phyloP scores from a whole-genome alignment of 2,888 invertebrate genomes.

The Pachymerium ferrugineum region DNA sequence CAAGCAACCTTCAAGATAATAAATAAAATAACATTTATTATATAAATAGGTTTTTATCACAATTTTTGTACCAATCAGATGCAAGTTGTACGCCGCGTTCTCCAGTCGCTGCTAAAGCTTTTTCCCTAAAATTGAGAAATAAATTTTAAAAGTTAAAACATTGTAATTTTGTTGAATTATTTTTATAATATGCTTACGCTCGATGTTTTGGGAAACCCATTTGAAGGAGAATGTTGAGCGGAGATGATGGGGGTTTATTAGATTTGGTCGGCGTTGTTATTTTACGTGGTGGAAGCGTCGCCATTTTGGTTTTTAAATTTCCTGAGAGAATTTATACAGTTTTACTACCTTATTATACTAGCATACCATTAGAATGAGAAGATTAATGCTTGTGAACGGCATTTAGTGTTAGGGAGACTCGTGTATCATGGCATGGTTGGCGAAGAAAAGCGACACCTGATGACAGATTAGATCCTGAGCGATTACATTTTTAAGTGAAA shows the following conservation, averaged over 20 bases:
- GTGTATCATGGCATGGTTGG: no score
- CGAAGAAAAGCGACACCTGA: no score
- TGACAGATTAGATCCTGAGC: no score
- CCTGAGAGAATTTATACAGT: no score
- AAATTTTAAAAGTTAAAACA: slow-evolving; percentile 39
- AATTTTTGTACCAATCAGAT: slow-evolving; percentile 62
- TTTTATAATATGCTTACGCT: slow-evolving; percentile 61
- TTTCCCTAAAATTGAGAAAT: slow-evolving; percentile 65
- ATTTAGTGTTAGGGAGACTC: no score
- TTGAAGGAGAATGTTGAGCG: slow-evolving; percentile 74
- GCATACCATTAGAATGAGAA: no score
- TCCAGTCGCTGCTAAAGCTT: slow-evolving; percentile 83
- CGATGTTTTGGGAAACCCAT: slow-evolving; percentile 84
- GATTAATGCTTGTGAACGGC: no score
- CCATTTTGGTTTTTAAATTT: slow-evolving; percentile 54
- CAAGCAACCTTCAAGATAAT: slow-evolving; percentile 57
- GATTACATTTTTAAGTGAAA: no score
- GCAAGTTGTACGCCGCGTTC: slow-evolving; percentile 80
- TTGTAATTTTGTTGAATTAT: not conserved
- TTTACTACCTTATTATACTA: no score
- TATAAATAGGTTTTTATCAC: not conserved
- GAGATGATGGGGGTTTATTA: slow-evolving; percentile 66
- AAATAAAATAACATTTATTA: not conserved
- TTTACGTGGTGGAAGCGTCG: slow-evolving; percentile 70
- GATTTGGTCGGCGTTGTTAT: slow-evolving; percentile 66